Conservation (phyloP, 1,140 invertebrate genomes). For the Thaumatotibia leucotreta region DNA sequence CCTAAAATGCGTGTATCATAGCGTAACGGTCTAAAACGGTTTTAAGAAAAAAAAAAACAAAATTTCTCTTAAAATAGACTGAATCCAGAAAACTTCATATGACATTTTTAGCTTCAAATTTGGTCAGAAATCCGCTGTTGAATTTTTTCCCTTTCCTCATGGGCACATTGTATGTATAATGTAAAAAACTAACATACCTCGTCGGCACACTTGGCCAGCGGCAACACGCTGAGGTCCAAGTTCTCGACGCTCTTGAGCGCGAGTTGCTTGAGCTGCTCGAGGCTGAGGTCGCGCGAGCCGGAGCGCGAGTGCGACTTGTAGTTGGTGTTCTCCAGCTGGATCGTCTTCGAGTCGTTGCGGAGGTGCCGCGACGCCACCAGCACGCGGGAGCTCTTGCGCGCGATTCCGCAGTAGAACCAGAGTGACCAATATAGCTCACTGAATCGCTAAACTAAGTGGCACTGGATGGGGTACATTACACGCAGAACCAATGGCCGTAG, state of each 20-base stretch:
- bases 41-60: too few species aligned
- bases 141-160: too few species aligned
- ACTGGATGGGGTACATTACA: too few species aligned
- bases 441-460: too few species aligned
- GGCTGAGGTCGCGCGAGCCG: conserved; percentile 59
- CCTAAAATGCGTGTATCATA: too few species aligned
- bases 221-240: conserved; percentile 63
- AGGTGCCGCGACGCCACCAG: conserved; percentile 76
- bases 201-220: conserved; percentile 52
- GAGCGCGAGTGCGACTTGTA: conserved; percentile 59
- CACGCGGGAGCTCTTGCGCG: conserved; percentile 54
- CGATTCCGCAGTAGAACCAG: conserved; percentile 28
- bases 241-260: conserved; percentile 71
- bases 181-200: conserved; percentile 14
- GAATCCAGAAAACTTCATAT: too few species aligned
- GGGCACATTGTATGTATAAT: too few species aligned
- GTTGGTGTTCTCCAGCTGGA: conserved; percentile 73
- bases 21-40: too few species aligned
- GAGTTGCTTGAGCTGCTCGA: conserved; percentile 64
- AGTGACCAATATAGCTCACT: not conserved
- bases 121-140: too few species aligned
- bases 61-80: too few species aligned
- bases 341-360: conserved; percentile 78
- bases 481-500: too few species aligned
- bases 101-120: too few species aligned